Evolutionary conservation across 37 sponge, comb jelly and placozoan genomes (phyloP).

Genomic region (Hexactinellida sp.): DNA sequence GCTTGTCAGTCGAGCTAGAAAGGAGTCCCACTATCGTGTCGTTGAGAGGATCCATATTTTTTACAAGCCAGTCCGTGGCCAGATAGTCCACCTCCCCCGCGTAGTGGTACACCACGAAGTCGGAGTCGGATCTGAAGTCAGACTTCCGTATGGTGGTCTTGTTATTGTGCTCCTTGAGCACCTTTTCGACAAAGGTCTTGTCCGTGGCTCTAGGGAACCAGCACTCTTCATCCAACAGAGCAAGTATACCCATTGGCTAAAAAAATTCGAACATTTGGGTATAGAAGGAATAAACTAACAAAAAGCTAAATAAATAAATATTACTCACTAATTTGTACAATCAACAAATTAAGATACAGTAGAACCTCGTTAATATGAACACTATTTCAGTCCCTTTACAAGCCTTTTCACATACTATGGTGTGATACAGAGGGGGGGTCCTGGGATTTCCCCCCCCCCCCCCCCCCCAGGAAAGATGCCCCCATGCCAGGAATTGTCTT

Average conservation of each 20-base stretch:
- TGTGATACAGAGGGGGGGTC: too few species aligned
- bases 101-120: conserved; percentile 88
- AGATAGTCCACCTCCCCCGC: conserved; percentile 96
- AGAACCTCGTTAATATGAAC: too few species aligned
- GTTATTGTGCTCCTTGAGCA: conserved; percentile 56
- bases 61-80: conserved; percentile 84
- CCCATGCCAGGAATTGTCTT: too few species aligned
- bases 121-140: conserved; percentile 85
- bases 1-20: conserved; percentile 61
- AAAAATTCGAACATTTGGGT: too few species aligned
- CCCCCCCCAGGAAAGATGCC: too few species aligned
- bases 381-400: too few species aligned
- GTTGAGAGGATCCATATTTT: conserved; percentile 99
- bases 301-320: too few species aligned
- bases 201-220: conserved; percentile 99
- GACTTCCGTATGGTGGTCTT: conserved; percentile 70
- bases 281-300: too few species aligned
- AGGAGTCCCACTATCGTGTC: conserved; percentile 82
- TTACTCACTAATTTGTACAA: too few species aligned
- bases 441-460: too few species aligned
- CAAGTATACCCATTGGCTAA: conserved; percentile 87
- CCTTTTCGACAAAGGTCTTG: conserved; percentile 78
- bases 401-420: too few species aligned
- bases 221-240: conserved; percentile 95
- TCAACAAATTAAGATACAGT: too few species aligned